Percentiles rank a stretch among this genome's conserved stretches.
Evolutionary conservation across 1,140 invertebrate species (phyloP).

Genomic region (Aricia agestis): DNA sequence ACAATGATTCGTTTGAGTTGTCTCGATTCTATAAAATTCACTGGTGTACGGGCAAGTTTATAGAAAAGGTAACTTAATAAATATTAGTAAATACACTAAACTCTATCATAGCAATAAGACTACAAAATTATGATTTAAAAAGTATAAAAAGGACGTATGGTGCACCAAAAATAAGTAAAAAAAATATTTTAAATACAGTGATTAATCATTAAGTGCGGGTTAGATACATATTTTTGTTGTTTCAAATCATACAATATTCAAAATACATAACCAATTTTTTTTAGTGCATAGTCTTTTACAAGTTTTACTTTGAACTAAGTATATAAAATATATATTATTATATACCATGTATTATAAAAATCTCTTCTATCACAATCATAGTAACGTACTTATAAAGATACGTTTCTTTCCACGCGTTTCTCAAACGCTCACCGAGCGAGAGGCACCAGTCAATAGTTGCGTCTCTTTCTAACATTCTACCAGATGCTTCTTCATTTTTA

Average conservation of each 20-base stretch:
- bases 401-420: background rate
- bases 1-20: background rate
- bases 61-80: background rate
- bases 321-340: background rate
- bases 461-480: background rate
- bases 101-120: background rate
- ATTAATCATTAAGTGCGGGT: background rate
- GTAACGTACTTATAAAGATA: background rate
- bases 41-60: background rate
- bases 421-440: background rate
- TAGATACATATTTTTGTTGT: background rate
- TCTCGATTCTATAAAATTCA: background rate
- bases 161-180: too few species aligned
- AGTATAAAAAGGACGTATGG: too few species aligned
- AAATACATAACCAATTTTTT: background rate
- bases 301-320: background rate
- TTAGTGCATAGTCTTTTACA: background rate
- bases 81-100: background rate
- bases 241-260: background rate
- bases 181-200: too few species aligned
- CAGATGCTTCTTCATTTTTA: background rate
- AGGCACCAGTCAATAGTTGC: background rate
- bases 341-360: background rate
- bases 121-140: background rate
- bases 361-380: constrained; percentile 1